Conservation (phyloP, 2,888 invertebrate genomes). For the Bursaphelenchus okinawaensis region DNA sequence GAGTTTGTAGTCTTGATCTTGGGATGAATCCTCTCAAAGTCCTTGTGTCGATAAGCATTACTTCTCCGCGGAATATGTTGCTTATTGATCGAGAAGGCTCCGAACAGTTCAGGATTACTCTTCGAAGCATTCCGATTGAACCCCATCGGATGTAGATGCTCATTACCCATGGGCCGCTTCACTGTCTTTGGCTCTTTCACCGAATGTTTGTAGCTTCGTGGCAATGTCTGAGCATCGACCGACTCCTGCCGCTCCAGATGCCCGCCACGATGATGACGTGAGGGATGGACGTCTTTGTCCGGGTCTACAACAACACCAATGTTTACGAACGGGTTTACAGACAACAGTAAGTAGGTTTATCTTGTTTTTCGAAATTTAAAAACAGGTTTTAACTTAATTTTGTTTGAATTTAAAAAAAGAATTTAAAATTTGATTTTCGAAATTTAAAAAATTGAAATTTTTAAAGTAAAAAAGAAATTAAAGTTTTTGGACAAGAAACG, state of each 20-base stretch:
- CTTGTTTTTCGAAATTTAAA: too few relatives aligned
- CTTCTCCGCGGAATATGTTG: not conserved
- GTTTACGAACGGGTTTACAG: not conserved
- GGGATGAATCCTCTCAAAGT: not conserved
- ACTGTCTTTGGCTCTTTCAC: conserved; percentile 3
- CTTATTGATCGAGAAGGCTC: not conserved
- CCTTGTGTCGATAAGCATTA: not conserved
- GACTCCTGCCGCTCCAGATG: not conserved
- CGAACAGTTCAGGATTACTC: conserved; percentile 16
- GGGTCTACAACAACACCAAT: not conserved
- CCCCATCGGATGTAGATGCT: conserved; percentile 8
- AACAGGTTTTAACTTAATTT: too few relatives aligned
- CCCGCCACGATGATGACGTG: not conserved
- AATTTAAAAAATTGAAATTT: too few relatives aligned
- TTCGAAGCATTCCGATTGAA: conserved; percentile 14
- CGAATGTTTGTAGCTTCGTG: conserved; percentile 18
- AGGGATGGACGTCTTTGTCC: not conserved
- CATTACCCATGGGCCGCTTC: not conserved
- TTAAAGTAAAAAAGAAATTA: too few relatives aligned
- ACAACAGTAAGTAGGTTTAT: too few relatives aligned
- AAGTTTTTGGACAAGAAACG: too few relatives aligned
- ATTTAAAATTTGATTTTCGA: too few relatives aligned
- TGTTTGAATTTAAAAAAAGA: too few relatives aligned
- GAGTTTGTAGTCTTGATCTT: not conserved
- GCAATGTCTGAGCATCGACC: conserved; percentile 6